Evolutionary conservation across 2,797 vertebrate species (phyloP).

Genomic region (Picus viridis): DNA sequence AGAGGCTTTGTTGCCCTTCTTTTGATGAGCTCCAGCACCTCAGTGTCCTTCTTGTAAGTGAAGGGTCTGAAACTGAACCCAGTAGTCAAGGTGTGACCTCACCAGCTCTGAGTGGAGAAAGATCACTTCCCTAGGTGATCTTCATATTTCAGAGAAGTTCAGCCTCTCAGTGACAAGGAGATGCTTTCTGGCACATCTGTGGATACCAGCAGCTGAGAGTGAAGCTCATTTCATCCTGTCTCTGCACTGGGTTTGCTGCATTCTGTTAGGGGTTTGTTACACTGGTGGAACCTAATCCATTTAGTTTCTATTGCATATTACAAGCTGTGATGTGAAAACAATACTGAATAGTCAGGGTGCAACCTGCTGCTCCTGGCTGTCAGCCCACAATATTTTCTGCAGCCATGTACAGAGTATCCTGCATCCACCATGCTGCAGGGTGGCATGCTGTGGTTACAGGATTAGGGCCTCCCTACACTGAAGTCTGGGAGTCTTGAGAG

Average conservation of each 20-base stretch:
- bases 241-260: neutral
- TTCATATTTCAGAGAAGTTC: neutral
- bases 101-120: neutral
- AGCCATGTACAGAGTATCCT: too few species aligned
- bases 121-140: neutral
- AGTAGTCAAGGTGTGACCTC: neutral
- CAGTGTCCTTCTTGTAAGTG: neutral
- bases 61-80: neutral
- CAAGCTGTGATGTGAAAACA: neutral
- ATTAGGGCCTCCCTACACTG: neutral
- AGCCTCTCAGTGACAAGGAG: neutral
- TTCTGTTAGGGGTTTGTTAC: neutral
- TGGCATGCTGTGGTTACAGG: neutral
- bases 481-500: neutral
- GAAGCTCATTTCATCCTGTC: rapidly evolving
- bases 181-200: neutral
- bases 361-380: neutral
- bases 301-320: neutral
- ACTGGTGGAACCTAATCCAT: rapidly evolving
- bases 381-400: neutral
- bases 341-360: neutral
- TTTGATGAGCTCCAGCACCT: neutral
- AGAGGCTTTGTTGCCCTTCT: neutral
- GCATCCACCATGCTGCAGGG: neutral
- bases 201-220: neutral